Evolutionary conservation across 1,140 invertebrate genomes (phyloP), one percentile per base, ranked within the genome.

Genomic region (Drosophila navojoa): DNA sequence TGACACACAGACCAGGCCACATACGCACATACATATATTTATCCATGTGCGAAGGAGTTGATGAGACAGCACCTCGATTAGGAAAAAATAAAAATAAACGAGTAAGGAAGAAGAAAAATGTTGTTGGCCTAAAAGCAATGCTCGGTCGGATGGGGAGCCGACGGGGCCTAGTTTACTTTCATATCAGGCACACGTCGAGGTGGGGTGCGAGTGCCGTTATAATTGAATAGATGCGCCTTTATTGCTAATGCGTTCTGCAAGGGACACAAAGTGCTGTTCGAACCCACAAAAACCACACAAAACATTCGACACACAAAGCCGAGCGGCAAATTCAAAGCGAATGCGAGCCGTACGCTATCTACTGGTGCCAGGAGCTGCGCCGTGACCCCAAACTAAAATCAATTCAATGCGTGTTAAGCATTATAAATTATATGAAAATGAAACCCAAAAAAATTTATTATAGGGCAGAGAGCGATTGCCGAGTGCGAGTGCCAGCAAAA

Each of bases 161-260:
- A 9, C 22, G 40, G 11, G 27, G 27, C 27, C 32, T 61, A 15
- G 10, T n/a, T 15, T 15, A 59, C 57, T 19, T 29, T 45, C 61
- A 66, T 38, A 45, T 55, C 25, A 42, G 40, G 15, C 7, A 19
- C n/a, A 22, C n/a, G 2, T 9, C 10, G 45, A 2, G 44, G 44
- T 3, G 44, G 45, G 45, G 1, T 40, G 22, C 42, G 45, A 7
- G 45, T 68, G 63, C 67, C 62, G 71, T 71, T 79, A 79, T 87
- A 87, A 87, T 87, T 87, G 79, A 87, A 87, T 87, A 85, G 78
- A 85, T 85, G 80, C 57, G 52, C 57, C 81, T 81, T 85, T 85
- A 86, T 87, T 86, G 74, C 72, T 70, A 87, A 86, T 86, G 77
- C 58, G 47, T 59, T 44, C 49, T 58, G 49, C 54, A 72, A 44